phyloP scores from a whole-genome alignment of 2,797 vertebrate species.

The Poeciliopsis turneri region DNA sequence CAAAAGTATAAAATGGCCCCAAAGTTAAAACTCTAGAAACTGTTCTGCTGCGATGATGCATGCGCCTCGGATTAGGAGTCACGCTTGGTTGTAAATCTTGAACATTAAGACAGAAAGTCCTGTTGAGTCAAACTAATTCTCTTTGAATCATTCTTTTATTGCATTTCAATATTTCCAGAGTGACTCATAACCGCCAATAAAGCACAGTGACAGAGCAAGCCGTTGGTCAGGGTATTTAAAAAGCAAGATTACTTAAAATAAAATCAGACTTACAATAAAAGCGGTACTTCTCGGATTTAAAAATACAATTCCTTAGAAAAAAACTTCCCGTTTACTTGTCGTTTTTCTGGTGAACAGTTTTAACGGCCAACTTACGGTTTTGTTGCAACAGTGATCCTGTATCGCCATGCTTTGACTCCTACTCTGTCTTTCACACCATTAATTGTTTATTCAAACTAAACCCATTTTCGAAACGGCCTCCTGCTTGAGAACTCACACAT shows the following conservation, averaged over 20 bases:
- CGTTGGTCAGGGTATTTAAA: not conserved
- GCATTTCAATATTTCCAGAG: constrained; percentile 4
- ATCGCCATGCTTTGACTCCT: not conserved
- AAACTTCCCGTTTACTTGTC: not conserved
- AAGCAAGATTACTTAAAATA: not conserved
- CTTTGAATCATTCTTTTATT: constrained; percentile 14
- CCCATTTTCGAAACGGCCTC: not conserved
- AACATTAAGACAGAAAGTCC: constrained; percentile 1
- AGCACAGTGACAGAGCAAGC: not conserved
- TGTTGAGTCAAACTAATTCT: not conserved
- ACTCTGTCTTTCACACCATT: not conserved
- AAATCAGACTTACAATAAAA: not conserved
- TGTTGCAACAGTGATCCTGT: not conserved
- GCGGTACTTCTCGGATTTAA: not conserved
- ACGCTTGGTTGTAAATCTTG: not conserved
- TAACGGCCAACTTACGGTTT: not conserved
- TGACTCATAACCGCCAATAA: constrained; percentile 6
- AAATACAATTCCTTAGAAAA: not conserved
- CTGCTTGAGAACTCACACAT: not conserved
- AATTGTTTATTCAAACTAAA: not conserved
- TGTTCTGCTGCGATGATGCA: not conserved
- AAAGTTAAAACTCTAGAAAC: not conserved
- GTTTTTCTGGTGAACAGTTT: not conserved
- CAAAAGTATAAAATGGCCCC: not conserved
- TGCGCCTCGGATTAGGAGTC: not conserved